Base-by-base conservation (phyloP, 2,888 invertebrate genomes). In the Eubasilissa splendida region DNA sequence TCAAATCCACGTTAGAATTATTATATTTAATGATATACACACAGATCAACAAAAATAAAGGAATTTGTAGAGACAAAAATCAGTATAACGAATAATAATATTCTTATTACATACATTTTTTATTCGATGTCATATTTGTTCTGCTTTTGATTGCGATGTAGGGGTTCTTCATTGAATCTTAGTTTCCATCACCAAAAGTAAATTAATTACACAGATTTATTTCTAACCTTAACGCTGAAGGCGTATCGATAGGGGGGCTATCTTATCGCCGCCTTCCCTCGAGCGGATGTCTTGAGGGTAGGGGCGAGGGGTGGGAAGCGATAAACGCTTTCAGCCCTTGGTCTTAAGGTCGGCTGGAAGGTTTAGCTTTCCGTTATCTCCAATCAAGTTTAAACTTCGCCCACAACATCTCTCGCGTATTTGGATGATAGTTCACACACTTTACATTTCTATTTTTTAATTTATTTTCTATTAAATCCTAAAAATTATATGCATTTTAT, bases 131-230 rank as follows among this genome's bases (percentile, higher is more conserved):
- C 42, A 42, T 42, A 42, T 42, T 42, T 42, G 42, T 42, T 2
- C 42, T 42, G 42, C 2, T 5, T 42, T 42, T 42, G 22, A 5
- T 42, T 42, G 7, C 42, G 42, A 7, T 5, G 42, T 42, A 22
- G 22, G 22, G 4, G 42, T 68, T 52, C 33, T 68, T 68, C 50
- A 52, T 14, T 52, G 2, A 12, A 9, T 68, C 59, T 42, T 11
- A 31, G 31, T 42, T 63, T 60, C 54, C 22, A 54, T 22, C 53
- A 68, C 63, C n/a, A 71, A 60, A 63, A 70, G 52, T 54, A 80
- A 66, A 82, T 80, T 82, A 82, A 82, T 82, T 82, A 82, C 65
- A 59, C 80, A 80, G 82, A 82, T 82, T 80, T 82, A 82, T 82
- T 76, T 80, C 58, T 68, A 66, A 66, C 59, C 53, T 76, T 81